Evolutionary conservation across 2,113 vertebrate genomes (phyloP).

Genomic region (Tragelaphus imberbis): DNA sequence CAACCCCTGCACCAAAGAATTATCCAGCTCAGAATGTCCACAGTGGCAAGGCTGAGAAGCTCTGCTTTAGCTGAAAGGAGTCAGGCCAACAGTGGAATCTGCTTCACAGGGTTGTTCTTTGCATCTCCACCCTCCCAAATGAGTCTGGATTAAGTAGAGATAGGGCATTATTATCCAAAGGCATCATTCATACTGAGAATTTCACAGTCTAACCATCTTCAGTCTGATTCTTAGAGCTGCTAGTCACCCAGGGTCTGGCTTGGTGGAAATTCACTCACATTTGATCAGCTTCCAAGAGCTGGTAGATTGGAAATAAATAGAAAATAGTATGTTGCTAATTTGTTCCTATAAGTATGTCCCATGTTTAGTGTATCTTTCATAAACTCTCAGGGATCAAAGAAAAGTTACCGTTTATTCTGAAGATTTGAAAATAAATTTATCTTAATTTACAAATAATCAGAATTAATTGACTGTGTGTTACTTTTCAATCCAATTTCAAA

Average conservation of each 20-base stretch:
- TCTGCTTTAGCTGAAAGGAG: not conserved
- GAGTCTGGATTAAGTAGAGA: not conserved
- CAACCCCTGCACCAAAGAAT: not conserved
- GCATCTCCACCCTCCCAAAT: not conserved
- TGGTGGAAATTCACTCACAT: not conserved
- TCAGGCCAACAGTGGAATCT: not conserved
- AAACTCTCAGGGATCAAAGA: not conserved
- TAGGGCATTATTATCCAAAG: not conserved
- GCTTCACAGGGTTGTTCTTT: not conserved
- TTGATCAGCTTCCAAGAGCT: conserved; percentile 11
- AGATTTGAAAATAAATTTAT: conserved; percentile 7
- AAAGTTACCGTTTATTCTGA: conserved; percentile 27
- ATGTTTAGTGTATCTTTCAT: not conserved
- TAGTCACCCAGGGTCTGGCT: not conserved
- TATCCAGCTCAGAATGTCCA: not conserved
- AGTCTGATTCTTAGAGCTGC: not conserved
- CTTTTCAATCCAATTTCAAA: conserved; percentile 33
- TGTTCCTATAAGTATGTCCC: not conserved
- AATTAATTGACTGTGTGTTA: not conserved
- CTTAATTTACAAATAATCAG: conserved; percentile 25
- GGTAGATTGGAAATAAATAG: not conserved
- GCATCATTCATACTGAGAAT: not conserved
- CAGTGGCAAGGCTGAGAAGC: not conserved
- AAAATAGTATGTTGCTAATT: not conserved
- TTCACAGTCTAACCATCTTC: not conserved